Evolutionary conservation across 2,888 invertebrate genomes (phyloP), one percentile per base, ranked within the genome.

Genomic region (Graphium colonna): DNA sequence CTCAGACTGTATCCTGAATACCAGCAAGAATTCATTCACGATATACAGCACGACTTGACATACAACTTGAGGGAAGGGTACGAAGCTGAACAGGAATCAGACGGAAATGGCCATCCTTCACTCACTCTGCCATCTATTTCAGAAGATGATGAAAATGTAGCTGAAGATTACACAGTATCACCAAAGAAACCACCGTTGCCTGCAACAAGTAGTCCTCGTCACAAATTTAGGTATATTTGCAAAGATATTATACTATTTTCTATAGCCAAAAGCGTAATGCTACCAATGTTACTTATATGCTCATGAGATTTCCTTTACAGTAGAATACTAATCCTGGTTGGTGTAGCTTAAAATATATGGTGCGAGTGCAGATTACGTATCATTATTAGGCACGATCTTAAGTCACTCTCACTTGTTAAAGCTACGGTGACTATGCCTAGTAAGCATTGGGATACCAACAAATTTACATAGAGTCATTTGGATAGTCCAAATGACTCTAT

Each of bases 41-140:
- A 98, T 76, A 97, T 98, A 65, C 96, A 97, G 69, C 97, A 98
- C 74, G 98, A 98, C 79, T 92, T 98, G 52, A 98, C 98, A 0
- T 98, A 96, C 83, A 98, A 98, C 81, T 91, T 98, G 47, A 91
- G 98, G 43, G 98, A 98, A 77, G 97, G 97, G 3, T 97, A 97
- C 73, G 97, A 97, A 73, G 95, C 95, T 10, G 97, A 96, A 89
- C 92, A 92, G 75, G 95, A 94, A 69, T 94, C 93, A 0, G 95
- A 95, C 56, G 92, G 93, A 55, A 95, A 94, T 64, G 95, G 95
- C 8, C 92, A 94, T 49, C 95, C 96, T 1, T 94, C 96, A 1
- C 83, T 97, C 60, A 96, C 96, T 0, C 82, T 97, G 41, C 98
- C 98, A 1, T 97, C 97, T 33, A 98, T 98, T 74, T 97, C 97